A percentile compares a stretch with the other conserved stretches of the same genome.
Conservation (phyloP, 37 sponge, comb jelly and placozoan species). For the Cliona cf. orientalis region DNA sequence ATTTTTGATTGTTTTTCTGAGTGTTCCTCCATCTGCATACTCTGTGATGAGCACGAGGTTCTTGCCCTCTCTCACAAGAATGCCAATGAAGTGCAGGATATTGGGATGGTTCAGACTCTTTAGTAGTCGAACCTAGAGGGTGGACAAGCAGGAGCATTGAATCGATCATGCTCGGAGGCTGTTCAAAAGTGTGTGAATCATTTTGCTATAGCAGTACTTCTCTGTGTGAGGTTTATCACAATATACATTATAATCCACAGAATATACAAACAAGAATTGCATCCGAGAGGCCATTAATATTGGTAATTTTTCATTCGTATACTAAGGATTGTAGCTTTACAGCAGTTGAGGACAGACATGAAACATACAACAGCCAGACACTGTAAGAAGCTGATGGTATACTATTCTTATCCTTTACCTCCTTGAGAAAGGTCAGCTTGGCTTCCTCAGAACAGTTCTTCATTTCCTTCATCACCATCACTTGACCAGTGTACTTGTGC, state of each 20-base stretch:
- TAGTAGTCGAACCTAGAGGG: slow-evolving; percentile 61
- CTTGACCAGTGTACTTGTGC: slow-evolving; percentile 76
- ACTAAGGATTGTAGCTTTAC: too few species aligned
- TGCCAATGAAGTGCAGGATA: slow-evolving; percentile 83
- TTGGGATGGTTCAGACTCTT: slow-evolving; percentile 83
- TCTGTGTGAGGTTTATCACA: neutral
- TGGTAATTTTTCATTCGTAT: too few species aligned
- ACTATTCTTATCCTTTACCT: too few species aligned
- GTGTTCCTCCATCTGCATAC: slow-evolving; percentile 86
- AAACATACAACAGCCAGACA: too few species aligned
- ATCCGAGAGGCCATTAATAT: too few species aligned
- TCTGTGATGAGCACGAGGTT: slow-evolving; percentile 80
- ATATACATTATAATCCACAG: neutral
- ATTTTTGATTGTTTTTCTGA: slow-evolving; percentile 73
- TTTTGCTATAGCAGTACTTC: neutral
- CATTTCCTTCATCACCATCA: slow-evolving; percentile 93
- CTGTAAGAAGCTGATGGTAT: too few species aligned
- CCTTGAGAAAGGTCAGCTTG: slow-evolving; percentile 72
- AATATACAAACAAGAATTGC: too few species aligned
- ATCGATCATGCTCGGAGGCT: too few species aligned
- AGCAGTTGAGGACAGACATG: too few species aligned
- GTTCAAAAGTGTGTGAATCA: neutral
- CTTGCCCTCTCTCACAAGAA: slow-evolving; percentile 68
- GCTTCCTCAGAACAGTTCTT: slow-evolving; percentile 65
- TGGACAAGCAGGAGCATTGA: too few species aligned